A percentile compares a stretch with the other conserved stretches of the same genome.
phyloP scores from a whole-genome alignment of 2,113 vertebrate genomes.

The Gobio gobio region DNA sequence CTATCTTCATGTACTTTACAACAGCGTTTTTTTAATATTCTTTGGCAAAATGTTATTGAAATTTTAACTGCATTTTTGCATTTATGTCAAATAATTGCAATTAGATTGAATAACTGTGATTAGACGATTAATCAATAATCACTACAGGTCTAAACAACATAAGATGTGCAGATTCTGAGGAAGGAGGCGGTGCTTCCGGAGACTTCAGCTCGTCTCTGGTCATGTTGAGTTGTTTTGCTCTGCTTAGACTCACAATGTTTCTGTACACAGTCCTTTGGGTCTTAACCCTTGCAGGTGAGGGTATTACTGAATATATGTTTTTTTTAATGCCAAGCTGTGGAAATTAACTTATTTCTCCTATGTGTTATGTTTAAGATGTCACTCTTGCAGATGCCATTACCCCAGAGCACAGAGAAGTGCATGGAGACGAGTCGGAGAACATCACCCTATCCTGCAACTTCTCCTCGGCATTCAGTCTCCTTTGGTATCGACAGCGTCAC shows the following conservation, averaged over 20 bases:
- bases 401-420: neutral
- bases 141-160: neutral
- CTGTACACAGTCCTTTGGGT: neutral
- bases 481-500: constrained; percentile 41
- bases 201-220: neutral
- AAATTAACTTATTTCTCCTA: neutral
- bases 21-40: too few relatives aligned
- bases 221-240: neutral
- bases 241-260: neutral
- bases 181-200: constrained; percentile 15
- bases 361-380: neutral
- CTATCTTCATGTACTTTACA: too few relatives aligned
- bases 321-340: neutral
- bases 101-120: too few relatives aligned
- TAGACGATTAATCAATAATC: too few relatives aligned
- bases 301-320: neutral
- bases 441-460: neutral
- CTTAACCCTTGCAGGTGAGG: neutral
- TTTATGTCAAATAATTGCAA: too few relatives aligned
- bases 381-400: constrained; percentile 3
- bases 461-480: constrained; percentile 23
- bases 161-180: neutral
- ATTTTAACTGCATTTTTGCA: neutral
- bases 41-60: neutral
- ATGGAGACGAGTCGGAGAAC: neutral